phyloP scores from a whole-genome alignment of 2,113 vertebrate species.

The Synchiropus splendidus region DNA sequence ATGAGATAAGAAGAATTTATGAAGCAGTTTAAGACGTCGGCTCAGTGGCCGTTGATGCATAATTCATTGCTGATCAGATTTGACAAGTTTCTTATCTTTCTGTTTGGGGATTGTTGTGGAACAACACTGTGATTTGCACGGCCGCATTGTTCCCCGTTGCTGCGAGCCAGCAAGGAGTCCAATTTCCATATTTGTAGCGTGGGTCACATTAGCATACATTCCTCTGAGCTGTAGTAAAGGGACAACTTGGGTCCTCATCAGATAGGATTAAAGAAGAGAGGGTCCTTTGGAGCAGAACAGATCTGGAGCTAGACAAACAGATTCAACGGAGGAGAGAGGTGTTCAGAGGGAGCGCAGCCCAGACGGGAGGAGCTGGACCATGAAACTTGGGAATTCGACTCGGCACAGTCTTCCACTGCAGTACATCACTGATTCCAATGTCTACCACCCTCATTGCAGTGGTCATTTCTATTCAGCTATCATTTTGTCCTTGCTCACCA shows the following conservation, averaged over 20 bases:
- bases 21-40: too few relatives aligned
- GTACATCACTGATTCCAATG: slow-evolving; percentile 20
- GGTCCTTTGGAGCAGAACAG: slow-evolving; percentile 36
- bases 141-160: slow-evolving; percentile 21
- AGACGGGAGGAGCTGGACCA: slow-evolving; percentile 6
- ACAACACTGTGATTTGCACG: slow-evolving; percentile 23
- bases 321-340: slow-evolving; percentile 8
- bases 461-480: slow-evolving; percentile 2
- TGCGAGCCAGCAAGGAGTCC: slow-evolving; percentile 12
- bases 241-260: slow-evolving; percentile 42
- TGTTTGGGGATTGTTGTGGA: slow-evolving; percentile 35
- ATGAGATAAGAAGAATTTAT: too few relatives aligned
- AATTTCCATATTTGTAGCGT: slow-evolving; percentile 48
- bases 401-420: slow-evolving; percentile 9
- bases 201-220: slow-evolving; percentile 51
- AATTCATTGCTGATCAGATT: slow-evolving; percentile 46
- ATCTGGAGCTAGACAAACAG: slow-evolving; percentile 13
- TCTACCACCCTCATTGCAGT: slow-evolving; percentile 7
- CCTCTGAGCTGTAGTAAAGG: slow-evolving; percentile 8
- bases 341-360: slow-evolving; percentile 2
- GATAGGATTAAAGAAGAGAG: slow-evolving; percentile 47
- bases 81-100: slow-evolving; percentile 41
- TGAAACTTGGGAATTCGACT: slow-evolving; percentile 10
- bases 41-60: slow-evolving; percentile 34
- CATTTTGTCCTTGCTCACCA: slow-evolving; percentile 11